Base-by-base conservation (phyloP, 2,888 invertebrate species). In the Blastobasis adustella region DNA sequence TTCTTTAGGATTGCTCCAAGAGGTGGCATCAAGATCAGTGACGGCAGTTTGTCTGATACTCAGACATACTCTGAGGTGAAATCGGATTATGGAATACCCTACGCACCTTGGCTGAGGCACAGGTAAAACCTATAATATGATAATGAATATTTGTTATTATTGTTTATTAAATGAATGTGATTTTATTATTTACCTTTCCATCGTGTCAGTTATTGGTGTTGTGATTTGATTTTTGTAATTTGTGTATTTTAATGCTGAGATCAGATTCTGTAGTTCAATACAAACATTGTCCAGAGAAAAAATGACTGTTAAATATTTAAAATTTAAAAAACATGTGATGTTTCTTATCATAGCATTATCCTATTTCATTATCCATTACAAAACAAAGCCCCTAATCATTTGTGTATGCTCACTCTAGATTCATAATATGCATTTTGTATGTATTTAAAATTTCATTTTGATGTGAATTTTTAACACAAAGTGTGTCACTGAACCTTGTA, bases 41-140 rank as follows among this genome's bases (percentile, higher is more conserved):
- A 95, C 69, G 96, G 96, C 36, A 96, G 96, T 57, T 89, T 96
- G 41, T 96, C 96, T 49, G 96, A 96, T 69, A 95, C 95, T 1
- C 95, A 95, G 76, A 93, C 93, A 6, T 92, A 92, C 73, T 91
- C 91, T 0, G 92, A 92, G 73, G 91, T 91, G 9, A 92, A 91
- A 62, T 94, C 95, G 43, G 95, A 94, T 69, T 95, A 94, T 71
- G 93, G 93, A 49, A 94, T 95, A 68, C 94, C 94, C 0, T 96
- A 96, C 72, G 93, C 94, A 23, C 94, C 95, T 58, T 96, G 96
- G 96, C 89, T 96, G 68, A 91, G 96, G 74, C 96, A 96, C 81
- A 96, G 96, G 91, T 92, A 83, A 69, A 23, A 23, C 1, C 3
- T 23, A 23, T 23, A 23, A 23, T 23, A 23, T 23, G 23, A 3